Base-by-base conservation (phyloP, 2,113 vertebrate genomes). In the Apteryx owenii region DNA sequence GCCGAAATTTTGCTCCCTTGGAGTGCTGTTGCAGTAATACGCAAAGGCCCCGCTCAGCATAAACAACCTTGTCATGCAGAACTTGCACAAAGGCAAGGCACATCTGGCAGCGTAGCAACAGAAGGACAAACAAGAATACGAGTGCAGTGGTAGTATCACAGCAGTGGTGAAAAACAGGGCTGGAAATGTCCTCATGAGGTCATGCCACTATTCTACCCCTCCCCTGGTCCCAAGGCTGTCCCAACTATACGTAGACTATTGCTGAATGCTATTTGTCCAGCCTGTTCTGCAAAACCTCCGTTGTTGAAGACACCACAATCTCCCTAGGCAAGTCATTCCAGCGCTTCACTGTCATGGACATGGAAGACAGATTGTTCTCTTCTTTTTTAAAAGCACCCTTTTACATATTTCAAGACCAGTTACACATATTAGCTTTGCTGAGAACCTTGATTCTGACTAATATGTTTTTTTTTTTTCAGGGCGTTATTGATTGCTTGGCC, bases 401-500 rank as follows among this genome's bases (percentile, higher is more conserved):
- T 95, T 93, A 89, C 29, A 22, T 70, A 97, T 95, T 93, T 93
- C 50, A 86, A 68, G 76, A 88, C 33, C 15, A 61, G 48, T 83
- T 90, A 70, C 76, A 62, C 44, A 22, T 20, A 22, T 69, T 56
- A 58, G 38, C 72, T 93, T 75, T 90, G 72, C 44, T 83, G 92
- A 93, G 80, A 90, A 54, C 50, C 60, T 75, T 72, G 76, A 73
- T 73, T 93, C 44, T 90, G 64, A 36, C 44, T 65, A 73, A 86
- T 48, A 4, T 96, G n/a, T 8, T 72, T 94, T 83, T 26, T 26
- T 15, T 25, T 20, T 83, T 94, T 90, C 61, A 92, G 71, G 36
- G 10, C 29, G 20, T 62, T 94, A 95, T 92, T 86, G 92, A 97
- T 95, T 78, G 68, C 44, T 96, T 88, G 76, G n/a, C 85, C 9